Evolutionary conservation across 1,140 invertebrate genomes (phyloP), one percentile per base, ranked within the genome.

Genomic region (Pissodes strobi): DNA sequence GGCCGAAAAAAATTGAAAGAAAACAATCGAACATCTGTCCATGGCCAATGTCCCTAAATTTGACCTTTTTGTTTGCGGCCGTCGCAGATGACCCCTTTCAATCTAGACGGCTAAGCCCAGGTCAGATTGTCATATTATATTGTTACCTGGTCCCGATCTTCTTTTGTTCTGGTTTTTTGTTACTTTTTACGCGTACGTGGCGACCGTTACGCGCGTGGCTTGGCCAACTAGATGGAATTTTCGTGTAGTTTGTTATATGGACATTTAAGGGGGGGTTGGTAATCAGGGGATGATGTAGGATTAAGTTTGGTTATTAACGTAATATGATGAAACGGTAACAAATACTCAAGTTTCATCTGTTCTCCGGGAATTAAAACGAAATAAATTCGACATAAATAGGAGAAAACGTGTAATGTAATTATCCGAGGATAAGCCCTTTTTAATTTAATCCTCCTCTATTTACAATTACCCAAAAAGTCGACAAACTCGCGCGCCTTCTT

Each of bases 41-140:
- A 62, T 68, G 57, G 66, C 66, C 66, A 68, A 58, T 68, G 66
- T 68, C 66, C 66, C 66, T 68, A 68, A 68, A 68, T 68, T 64
- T 68, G 66, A 68, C 66, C 66, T 68, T 68, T 68, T 68, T 61
- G 58, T 61, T 61, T 61, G 58, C 58, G 46, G 13, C 34, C 21
- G 30, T 18, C 38, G 18, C 58, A 61, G 58, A 46, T 61, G 58
- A 61, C 58, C 58, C n/a, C 58, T 61, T 61, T 49, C 45, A 61
- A 49, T 61, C 25, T 37, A 19, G 19, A 21, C 27, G 17, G 21
- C 17, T 37, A 19, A 17, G 13, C 25, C 37, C 46, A 49, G 58
- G 58, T 61, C 58, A 49, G 43, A 60, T 60, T 49, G 57, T 49
- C 57, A 41, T 41, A 52, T n/a, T n/a, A n/a, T n/a, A n/a, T 61